Percentiles rank a stretch among this genome's conserved stretches.
Evolutionary conservation across 1,140 invertebrate genomes (phyloP).

Genomic region (Drosophila aff.): DNA sequence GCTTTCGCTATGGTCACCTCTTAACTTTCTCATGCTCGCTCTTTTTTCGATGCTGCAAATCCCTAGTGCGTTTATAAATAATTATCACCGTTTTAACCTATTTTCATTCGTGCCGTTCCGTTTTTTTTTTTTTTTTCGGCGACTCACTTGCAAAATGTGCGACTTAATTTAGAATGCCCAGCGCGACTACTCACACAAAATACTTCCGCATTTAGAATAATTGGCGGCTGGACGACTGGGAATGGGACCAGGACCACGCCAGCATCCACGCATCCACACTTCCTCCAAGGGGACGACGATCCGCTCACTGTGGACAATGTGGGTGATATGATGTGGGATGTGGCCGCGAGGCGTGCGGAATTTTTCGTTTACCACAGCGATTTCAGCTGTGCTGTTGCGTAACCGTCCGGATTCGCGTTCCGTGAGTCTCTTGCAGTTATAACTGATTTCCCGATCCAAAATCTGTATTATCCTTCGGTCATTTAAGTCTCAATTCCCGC

Average conservation of each 20-base stretch:
- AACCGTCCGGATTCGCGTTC: conserved; percentile 38
- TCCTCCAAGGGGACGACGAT: conserved; percentile 16
- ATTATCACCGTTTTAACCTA: conserved; percentile 76
- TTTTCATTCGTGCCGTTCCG: conserved; percentile 37
- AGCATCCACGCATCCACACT: conserved; percentile 42
- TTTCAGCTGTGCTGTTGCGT: conserved; percentile 72
- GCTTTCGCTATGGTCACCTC: not conserved
- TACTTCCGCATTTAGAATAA: conserved; percentile 77
- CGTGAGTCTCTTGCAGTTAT: conserved; percentile 13
- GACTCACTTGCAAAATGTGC: conserved; percentile 40
- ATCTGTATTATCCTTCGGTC: conserved; percentile 7
- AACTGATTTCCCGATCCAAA: not conserved
- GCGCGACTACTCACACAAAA: conserved; percentile 68
- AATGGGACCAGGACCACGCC: conserved; percentile 49
- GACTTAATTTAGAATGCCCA: conserved; percentile 54
- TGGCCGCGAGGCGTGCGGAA: conserved; percentile 40
- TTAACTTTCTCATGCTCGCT: conserved; percentile 11
- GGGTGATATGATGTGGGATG: conserved; percentile 31
- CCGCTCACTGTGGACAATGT: not conserved
- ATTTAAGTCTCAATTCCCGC: conserved; percentile 2
- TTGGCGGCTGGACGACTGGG: conserved; percentile 71
- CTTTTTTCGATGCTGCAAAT: conserved; percentile 67
- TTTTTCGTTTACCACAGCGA: conserved; percentile 61
- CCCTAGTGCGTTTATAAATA: conserved; percentile 82
- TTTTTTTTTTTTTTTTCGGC: conserved; percentile 16